phyloP scores from a whole-genome alignment of 2,888 invertebrate species.

The Troides oblongomaculatus region DNA sequence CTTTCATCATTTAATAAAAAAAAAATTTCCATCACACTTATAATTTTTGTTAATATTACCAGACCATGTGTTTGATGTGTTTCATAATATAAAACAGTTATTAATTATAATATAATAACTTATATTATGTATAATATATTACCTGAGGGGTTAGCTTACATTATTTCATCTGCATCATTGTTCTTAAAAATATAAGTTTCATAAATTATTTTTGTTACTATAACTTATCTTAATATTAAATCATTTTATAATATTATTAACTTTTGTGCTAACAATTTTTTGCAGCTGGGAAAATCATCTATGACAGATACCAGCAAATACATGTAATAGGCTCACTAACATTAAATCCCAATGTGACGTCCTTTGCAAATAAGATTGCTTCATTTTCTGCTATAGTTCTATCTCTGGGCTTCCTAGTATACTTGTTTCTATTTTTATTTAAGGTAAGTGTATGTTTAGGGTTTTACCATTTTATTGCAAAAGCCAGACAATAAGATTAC shows the following conservation, averaged over 20 bases:
- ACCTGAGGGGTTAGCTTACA: too few species aligned
- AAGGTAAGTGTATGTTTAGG: constrained; percentile 56
- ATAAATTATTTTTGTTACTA: neutral
- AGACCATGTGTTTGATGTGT: too few species aligned
- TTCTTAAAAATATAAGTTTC: too few species aligned
- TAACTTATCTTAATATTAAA: neutral
- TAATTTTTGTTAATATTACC: too few species aligned
- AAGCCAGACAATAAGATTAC: neutral
- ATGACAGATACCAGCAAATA: constrained; percentile 83
- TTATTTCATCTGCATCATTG: too few species aligned
- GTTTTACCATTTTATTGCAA: neutral
- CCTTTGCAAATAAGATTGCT: constrained; percentile 70
- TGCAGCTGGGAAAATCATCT: constrained; percentile 81
- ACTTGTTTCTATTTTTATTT: constrained; percentile 67
- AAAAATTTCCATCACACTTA: neutral
- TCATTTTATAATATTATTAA: constrained; percentile 15
- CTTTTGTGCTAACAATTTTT: constrained; percentile 49
- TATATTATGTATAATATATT: too few species aligned
- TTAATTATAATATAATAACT: too few species aligned
- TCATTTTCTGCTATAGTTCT: constrained; percentile 66
- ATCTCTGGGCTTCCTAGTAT: constrained; percentile 83
- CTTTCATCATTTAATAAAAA: neutral
- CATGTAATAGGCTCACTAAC: constrained; percentile 74
- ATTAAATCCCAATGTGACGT: constrained; percentile 72
- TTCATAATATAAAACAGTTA: too few species aligned